Evolutionary conservation across 2,888 invertebrate genomes (phyloP).

Genomic region (Leuctra nigra): DNA sequence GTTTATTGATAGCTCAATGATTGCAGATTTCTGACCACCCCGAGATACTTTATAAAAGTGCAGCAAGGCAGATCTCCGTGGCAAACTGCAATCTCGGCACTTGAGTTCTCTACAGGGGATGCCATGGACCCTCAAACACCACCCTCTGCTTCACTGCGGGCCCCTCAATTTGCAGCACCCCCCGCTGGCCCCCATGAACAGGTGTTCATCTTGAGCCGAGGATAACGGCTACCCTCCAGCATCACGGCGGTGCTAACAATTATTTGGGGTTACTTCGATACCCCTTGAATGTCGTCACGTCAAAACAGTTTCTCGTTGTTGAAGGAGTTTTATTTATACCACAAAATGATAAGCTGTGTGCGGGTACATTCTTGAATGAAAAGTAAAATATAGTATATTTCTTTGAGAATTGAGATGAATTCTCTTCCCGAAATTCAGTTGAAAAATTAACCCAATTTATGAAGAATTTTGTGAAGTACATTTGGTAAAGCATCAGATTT

Average conservation of each 20-base stretch:
- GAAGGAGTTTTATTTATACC: background rate
- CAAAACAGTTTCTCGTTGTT: background rate
- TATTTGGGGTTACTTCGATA: background rate
- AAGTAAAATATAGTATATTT: too few species aligned
- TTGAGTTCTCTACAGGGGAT: conserved; percentile 1
- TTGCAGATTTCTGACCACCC: conserved; percentile 6
- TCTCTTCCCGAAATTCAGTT: too few species aligned
- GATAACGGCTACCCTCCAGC: too few species aligned
- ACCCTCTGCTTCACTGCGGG: background rate
- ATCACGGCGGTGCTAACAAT: background rate
- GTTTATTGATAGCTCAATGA: too few species aligned
- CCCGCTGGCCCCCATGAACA: background rate
- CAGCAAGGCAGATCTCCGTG: too few species aligned
- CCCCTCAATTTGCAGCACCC: background rate
- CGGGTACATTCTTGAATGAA: conserved; percentile 5
- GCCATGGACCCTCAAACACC: too few species aligned
- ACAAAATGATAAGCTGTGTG: background rate
- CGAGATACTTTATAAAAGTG: too few species aligned
- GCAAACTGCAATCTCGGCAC: background rate
- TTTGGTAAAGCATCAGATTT: too few species aligned
- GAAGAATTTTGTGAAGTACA: too few species aligned
- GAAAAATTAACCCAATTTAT: too few species aligned
- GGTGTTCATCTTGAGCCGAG: background rate
- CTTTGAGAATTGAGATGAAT: too few species aligned
- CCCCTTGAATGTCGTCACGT: background rate